Conservation (phyloP, 2,113 vertebrate genomes). For the Melanerpes formicivorus region DNA sequence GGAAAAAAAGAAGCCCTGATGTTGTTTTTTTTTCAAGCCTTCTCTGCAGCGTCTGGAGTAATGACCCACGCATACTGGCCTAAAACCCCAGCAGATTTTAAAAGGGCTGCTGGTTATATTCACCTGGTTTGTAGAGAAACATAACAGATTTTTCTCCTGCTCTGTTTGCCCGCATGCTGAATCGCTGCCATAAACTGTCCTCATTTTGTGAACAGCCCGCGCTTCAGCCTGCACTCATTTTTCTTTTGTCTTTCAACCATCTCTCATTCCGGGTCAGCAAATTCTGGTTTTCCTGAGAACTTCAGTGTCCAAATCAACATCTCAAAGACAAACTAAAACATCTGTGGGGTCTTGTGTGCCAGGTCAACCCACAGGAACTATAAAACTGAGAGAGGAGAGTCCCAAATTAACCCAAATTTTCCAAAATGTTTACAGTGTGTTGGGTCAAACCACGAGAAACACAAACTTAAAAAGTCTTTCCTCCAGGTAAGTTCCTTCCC, state of each 20-base stretch:
- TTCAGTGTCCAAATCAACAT: constrained; percentile 35
- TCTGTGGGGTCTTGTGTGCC: background rate
- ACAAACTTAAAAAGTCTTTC: background rate
- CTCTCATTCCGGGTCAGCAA: constrained; percentile 42
- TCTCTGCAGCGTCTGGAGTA: background rate
- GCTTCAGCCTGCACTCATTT: constrained; percentile 14
- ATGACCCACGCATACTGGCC: background rate
- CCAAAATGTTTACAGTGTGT: background rate
- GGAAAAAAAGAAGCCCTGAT: background rate
- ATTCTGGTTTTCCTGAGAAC: constrained; percentile 22
- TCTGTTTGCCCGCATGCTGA: constrained; percentile 29
- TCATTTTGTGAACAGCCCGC: background rate
- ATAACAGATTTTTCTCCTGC: constrained; percentile 12
- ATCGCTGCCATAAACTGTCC: constrained; percentile 33
- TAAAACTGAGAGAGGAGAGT: background rate
- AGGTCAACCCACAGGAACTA: background rate
- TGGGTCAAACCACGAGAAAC: background rate
- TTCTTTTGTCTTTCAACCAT: constrained; percentile 48
- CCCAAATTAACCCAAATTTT: background rate
- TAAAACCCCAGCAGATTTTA: background rate
- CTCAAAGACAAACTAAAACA: constrained; percentile 46
- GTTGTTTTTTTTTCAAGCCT: background rate
- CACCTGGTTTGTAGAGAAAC: constrained; percentile 48
- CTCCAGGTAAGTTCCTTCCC: background rate
- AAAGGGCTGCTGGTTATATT: constrained; percentile 41